These are phyloP conservation scores for Bombus vancouverensis DNA, from an alignment of 1,140 invertebrate species.

Conservation along the genomic window DNA sequence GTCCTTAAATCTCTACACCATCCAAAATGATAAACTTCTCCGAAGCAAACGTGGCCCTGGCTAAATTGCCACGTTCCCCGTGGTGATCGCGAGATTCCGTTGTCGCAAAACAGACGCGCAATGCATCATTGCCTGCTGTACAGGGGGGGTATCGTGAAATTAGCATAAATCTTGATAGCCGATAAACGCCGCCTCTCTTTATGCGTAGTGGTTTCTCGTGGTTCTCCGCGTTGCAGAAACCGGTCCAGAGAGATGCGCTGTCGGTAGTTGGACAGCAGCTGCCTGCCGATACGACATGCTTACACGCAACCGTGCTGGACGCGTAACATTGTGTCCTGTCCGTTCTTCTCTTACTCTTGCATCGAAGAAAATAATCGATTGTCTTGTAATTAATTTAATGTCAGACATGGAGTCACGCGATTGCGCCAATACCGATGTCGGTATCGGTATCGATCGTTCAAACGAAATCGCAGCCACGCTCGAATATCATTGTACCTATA, in stretches of 20 bases:
- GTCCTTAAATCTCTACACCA: neutral
- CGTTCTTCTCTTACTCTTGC: neutral
- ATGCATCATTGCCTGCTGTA: slow-evolving; percentile 3
- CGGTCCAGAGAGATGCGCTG: slow-evolving; percentile 31
- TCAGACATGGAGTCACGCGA: neutral
- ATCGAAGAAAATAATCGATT: slow-evolving; percentile 11
- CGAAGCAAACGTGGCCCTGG: neutral
- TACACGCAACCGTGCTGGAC: slow-evolving; percentile 32
- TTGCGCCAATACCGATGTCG: neutral
- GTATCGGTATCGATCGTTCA: neutral
- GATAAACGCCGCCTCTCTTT: slow-evolving; percentile 8
- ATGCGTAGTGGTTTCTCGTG: neutral
- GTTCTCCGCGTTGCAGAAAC: neutral
- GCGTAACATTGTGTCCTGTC: neutral
- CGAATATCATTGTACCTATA: neutral
- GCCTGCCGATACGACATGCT: slow-evolving; percentile 17
- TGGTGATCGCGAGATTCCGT: neutral
- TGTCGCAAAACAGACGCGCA: neutral
- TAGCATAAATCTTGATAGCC: slow-evolving; percentile 38
- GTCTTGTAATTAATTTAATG: slow-evolving; percentile 29
- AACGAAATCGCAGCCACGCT: neutral
- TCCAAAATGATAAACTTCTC: neutral
- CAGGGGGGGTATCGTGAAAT: slow-evolving; percentile 1
- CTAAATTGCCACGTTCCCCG: slow-evolving; percentile 19
- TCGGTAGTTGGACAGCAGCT: slow-evolving; percentile 49